Base-by-base conservation (phyloP, 2,888 invertebrate genomes). In the Notodonta dromedarius region DNA sequence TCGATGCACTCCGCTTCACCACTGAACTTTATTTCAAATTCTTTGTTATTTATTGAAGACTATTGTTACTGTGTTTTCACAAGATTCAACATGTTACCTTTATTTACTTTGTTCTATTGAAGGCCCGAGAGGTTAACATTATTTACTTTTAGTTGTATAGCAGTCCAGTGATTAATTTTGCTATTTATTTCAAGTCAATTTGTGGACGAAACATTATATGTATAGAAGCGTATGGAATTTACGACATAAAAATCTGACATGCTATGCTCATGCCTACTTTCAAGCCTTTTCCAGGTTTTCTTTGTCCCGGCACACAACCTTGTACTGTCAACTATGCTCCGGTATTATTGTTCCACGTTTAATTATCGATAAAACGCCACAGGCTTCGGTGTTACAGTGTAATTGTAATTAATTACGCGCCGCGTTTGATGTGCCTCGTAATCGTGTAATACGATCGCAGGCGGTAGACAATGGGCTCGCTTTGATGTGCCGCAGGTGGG, bases 1-100 rank as follows among this genome's bases (percentile, higher is more conserved):
- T 85, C 82, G 70, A 61, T 59, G 84, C 57, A 70, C 76, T 56
- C 55, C 70, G 59, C 58, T 66, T 42, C 63, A 72, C 52, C 9
- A 39, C 54, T 54, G 54, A 39, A 54, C 50, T 16, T 50, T 50
- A 50, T 50, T 50, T 16, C 24, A 24, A 24, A 24, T 24, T 24
- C 24, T 24, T 24, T 24, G 24, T 24, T 24, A 14, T 48, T 0
- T 16, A 50, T 9, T 50, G 46, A n/a, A 46, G 9, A 42, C 46
- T n/a, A 46, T 46, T 46, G 46, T 46, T 46, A 6, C 3, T 11
- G n/a, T 46, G 46, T 46, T 11, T 46, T 4, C 46, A 46, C 46
- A 5, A n/a, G 4, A 9, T n/a, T 46, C 46, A n/a, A 46, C n/a
- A n/a, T 46, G n/a, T 46, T n/a, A 46, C 13, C n/a, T n/a, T 46